Percentiles rank a stretch among this genome's conserved stretches.
Evolutionary conservation across 1,140 invertebrate genomes (phyloP).

Genomic region (Solenopsis invicta): DNA sequence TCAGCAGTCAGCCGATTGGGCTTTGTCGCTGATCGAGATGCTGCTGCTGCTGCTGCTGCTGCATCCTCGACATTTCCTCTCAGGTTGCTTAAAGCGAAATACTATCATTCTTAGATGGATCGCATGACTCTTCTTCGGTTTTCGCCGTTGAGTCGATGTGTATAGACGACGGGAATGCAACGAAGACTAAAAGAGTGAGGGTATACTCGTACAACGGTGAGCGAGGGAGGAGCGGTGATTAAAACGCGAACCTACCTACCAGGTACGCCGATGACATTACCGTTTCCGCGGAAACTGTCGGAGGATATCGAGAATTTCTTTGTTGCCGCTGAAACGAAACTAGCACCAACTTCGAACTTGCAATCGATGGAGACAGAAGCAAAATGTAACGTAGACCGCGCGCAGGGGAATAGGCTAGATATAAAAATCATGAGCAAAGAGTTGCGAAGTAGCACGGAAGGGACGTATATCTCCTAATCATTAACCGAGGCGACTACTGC

Average conservation of each 20-base stretch:
- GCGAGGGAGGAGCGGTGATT: neutral
- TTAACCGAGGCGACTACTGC: neutral
- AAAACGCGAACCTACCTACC: neutral
- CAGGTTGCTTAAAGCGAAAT: neutral
- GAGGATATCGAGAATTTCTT: neutral
- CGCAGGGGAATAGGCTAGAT: neutral
- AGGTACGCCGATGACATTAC: neutral
- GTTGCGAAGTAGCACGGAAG: neutral
- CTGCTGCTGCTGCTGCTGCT: neutral
- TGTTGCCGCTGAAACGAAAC: neutral
- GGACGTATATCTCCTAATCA: neutral
- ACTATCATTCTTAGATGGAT: neutral
- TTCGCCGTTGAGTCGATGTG: neutral
- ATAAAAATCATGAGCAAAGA: slow-evolving; percentile 18
- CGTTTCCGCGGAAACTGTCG: neutral
- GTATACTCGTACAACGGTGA: neutral
- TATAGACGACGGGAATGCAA: neutral
- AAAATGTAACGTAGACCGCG: neutral
- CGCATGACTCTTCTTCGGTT: too few relatives aligned
- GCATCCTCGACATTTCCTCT: neutral
- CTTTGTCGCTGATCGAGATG: neutral
- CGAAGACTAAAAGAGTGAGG: neutral
- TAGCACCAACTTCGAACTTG: neutral
- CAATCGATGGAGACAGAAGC: slow-evolving; percentile 12
- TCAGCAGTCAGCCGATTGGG: neutral